Conservation (phyloP, 2,888 invertebrate species). For the Epirrita christyi region DNA sequence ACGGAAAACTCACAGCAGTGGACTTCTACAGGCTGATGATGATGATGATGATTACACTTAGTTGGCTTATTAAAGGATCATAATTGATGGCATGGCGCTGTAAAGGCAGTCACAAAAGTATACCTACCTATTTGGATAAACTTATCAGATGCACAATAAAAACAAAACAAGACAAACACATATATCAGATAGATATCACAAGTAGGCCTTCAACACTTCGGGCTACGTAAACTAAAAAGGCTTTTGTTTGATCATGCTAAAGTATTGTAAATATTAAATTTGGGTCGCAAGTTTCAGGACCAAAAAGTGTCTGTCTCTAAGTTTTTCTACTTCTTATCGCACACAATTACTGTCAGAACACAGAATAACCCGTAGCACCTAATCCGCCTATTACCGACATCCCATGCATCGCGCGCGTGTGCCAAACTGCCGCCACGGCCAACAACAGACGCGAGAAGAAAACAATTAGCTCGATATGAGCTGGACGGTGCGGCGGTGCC, state of each 20-base stretch:
- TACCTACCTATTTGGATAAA: too few relatives aligned
- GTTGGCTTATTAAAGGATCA: too few relatives aligned
- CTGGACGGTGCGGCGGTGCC: too few relatives aligned
- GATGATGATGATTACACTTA: too few relatives aligned
- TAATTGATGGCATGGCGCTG: too few relatives aligned
- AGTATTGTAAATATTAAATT: background rate
- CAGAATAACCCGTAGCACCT: background rate
- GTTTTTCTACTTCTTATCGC: background rate
- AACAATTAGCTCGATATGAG: slow-evolving; percentile 10
- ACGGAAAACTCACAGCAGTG: too few relatives aligned
- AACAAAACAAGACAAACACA: too few relatives aligned
- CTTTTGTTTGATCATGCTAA: slow-evolving; percentile 1
- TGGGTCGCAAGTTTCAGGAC: background rate
- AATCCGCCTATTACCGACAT: slow-evolving; percentile 1
- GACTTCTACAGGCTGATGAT: too few relatives aligned
- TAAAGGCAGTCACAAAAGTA: too few relatives aligned
- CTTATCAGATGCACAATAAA: too few relatives aligned
- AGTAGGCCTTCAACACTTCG: too few relatives aligned
- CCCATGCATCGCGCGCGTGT: slow-evolving; percentile 8
- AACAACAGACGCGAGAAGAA: background rate
- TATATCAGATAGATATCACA: too few relatives aligned
- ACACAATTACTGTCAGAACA: slow-evolving; percentile 2
- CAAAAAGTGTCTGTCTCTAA: background rate
- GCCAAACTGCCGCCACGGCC: slow-evolving; percentile 6
- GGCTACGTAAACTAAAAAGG: slow-evolving; percentile 3